Conservation (phyloP, 2,113 vertebrate genomes). For the Platichthys stellatus region DNA sequence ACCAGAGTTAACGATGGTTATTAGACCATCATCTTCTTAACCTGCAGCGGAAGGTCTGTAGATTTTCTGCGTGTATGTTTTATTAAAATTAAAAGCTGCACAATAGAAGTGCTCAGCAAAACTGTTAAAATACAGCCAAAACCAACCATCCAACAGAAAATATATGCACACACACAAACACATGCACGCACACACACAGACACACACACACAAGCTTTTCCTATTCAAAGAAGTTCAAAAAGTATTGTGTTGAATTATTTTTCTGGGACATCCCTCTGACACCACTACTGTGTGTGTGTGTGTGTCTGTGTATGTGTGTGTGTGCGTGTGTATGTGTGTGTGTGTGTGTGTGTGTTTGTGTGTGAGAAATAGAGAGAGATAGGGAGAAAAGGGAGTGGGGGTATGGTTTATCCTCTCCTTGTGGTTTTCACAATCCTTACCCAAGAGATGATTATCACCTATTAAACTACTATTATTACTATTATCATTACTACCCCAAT, state of each 20-base stretch:
- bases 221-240: not conserved
- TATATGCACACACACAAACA: not conserved
- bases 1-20: too few relatives aligned
- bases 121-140: slow-evolving; percentile 27
- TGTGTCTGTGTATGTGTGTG: not conserved
- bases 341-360: not conserved
- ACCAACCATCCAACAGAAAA: slow-evolving; percentile 24
- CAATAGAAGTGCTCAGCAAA: slow-evolving; percentile 1
- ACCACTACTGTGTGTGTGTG: not conserved
- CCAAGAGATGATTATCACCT: slow-evolving; percentile 65
- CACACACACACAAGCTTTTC: slow-evolving; percentile 5
- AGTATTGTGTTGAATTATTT: too few relatives aligned
- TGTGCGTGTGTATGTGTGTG: not conserved
- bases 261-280: too few relatives aligned
- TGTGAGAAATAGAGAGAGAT: too few relatives aligned
- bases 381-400: not conserved
- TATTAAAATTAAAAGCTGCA: slow-evolving; percentile 4
- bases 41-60: too few relatives aligned
- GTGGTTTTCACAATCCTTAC: slow-evolving; percentile 44
- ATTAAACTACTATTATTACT: slow-evolving; percentile 62
- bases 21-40: too few relatives aligned
- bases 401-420: slow-evolving; percentile 21
- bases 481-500: slow-evolving; percentile 45
- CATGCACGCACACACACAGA: slow-evolving; percentile 5
- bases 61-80: too few relatives aligned